phyloP scores from a whole-genome alignment of 2,888 invertebrate genomes.

The Xiphydria camelus region DNA sequence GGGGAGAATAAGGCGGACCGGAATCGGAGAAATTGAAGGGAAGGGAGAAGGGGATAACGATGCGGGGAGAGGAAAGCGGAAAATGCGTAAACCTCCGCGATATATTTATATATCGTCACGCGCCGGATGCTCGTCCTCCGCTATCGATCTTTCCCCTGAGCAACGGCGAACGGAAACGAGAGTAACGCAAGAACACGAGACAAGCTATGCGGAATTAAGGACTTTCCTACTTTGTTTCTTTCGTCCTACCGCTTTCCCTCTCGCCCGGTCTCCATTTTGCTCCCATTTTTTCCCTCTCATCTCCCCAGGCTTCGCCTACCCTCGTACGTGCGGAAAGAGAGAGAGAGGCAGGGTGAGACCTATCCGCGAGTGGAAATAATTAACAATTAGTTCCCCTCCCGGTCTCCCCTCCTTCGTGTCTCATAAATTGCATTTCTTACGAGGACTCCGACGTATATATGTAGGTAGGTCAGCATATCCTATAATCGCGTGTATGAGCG shows the following conservation, averaged over 20 bases:
- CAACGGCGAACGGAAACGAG: not conserved
- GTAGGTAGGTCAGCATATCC: not conserved
- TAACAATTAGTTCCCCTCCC: constrained; percentile 25
- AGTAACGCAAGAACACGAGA: not conserved
- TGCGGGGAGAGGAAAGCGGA: not conserved
- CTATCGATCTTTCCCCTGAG: not conserved
- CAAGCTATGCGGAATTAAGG: not conserved
- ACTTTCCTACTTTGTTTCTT: not conserved
- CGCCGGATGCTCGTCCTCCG: not conserved
- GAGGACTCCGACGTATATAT: not conserved
- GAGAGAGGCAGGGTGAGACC: too few relatives aligned
- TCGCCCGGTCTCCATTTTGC: constrained; percentile 2
- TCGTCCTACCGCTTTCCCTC: not conserved
- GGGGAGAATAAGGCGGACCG: not conserved
- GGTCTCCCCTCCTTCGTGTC: constrained; percentile 2
- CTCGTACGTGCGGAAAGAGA: not conserved
- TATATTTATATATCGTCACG: too few relatives aligned
- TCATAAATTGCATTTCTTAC: constrained; percentile 22
- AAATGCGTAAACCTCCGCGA: not conserved
- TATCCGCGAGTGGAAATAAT: constrained; percentile 18
- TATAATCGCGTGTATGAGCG: not conserved
- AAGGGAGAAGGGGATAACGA: not conserved
- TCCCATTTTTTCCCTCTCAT: not conserved
- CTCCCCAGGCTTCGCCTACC: not conserved
- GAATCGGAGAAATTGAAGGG: not conserved